Percentiles rank a stretch among this genome's conserved stretches.
These are phyloP conservation scores for Asteroscopus sphinx DNA, from an alignment of 2,888 invertebrate genomes.

Conservation along the genomic window DNA sequence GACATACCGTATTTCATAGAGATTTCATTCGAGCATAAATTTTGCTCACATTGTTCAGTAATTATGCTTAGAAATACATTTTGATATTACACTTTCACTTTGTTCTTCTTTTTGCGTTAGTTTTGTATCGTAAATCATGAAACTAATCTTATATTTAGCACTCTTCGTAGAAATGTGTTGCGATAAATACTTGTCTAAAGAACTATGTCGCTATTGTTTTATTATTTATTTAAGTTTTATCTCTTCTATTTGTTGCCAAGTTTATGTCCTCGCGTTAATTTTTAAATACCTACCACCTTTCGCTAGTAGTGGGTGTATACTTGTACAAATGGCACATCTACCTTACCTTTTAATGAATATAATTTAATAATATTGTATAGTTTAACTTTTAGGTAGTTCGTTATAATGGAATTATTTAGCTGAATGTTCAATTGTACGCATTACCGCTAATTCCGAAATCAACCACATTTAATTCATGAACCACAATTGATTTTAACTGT, in stretches of 20 bases:
- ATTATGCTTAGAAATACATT: conserved; percentile 63
- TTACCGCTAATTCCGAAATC: conserved; percentile 18
- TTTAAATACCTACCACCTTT: too few relatives aligned
- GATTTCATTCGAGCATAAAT: conserved; percentile 74
- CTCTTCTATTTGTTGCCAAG: conserved; percentile 6
- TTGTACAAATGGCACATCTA: background rate
- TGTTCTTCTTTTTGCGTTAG: conserved; percentile 34
- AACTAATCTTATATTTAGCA: conserved; percentile 49
- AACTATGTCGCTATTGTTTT: conserved; percentile 28
- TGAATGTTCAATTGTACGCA: conserved; percentile 12
- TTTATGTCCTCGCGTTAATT: background rate
- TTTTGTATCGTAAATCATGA: conserved; percentile 47
- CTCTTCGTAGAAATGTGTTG: conserved; percentile 35
- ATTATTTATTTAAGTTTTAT: conserved; percentile 20
- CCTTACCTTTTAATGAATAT: too few relatives aligned
- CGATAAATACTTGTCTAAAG: conserved; percentile 21
- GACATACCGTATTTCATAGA: conserved; percentile 72
- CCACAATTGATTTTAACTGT: conserved; percentile 21
- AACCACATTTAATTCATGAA: conserved; percentile 35
- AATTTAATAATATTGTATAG: too few relatives aligned
- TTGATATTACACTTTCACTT: conserved; percentile 46
- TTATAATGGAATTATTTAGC: conserved; percentile 10
- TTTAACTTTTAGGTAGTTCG: background rate
- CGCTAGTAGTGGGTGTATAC: too few relatives aligned
- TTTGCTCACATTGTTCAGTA: conserved; percentile 67